Evolutionary conservation across 2,888 invertebrate species (phyloP).

Genomic region (Antheraea assamensis): DNA sequence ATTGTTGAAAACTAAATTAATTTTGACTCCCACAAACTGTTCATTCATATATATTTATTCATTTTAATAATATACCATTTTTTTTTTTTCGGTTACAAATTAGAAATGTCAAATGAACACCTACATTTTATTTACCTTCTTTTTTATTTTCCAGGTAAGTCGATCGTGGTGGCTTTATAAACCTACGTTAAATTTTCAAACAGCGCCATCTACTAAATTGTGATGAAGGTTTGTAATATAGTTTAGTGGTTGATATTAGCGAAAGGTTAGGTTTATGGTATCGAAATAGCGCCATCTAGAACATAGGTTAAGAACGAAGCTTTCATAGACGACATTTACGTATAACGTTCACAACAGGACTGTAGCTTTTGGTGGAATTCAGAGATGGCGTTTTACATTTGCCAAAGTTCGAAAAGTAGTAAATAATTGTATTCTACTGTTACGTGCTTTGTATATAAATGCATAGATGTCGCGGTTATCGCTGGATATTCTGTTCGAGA

Average conservation of each 20-base stretch:
- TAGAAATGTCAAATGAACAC: neutral
- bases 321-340: neutral
- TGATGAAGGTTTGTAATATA: neutral
- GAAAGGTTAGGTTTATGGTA: neutral
- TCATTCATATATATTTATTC: no score
- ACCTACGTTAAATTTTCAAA: neutral
- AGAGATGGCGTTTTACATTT: slow-evolving; percentile 22
- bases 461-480: slow-evolving; percentile 15
- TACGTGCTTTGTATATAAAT: neutral
- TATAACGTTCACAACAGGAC: neutral
- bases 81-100: neutral
- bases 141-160: neutral
- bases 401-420: neutral
- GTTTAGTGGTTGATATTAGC: neutral
- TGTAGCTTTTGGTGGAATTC: neutral
- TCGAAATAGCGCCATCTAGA: slow-evolving; percentile 33
- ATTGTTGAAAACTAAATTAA: no score
- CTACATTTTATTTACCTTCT: neutral
- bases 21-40: no score
- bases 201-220: neutral
- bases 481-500: neutral
- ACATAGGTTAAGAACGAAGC: neutral
- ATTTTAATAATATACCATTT: no score
- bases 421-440: neutral
- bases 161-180: neutral